Evolutionary conservation across 1,140 invertebrate species (phyloP).

Genomic region (Pentalonia nigronervosa): DNA sequence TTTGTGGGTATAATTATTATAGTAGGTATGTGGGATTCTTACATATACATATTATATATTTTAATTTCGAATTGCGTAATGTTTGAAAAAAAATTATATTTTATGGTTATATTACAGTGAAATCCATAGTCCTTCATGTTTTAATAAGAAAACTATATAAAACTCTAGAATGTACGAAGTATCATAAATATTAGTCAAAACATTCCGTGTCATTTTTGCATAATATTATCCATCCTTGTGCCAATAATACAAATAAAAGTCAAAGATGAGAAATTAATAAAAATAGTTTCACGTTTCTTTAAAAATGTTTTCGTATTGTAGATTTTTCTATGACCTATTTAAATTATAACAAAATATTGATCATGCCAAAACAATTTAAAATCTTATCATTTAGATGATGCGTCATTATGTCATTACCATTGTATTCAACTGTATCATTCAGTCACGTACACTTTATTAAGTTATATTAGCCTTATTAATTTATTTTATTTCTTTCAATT

Average conservation of each 20-base stretch:
- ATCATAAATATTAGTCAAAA: neutral
- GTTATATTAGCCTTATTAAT: neutral
- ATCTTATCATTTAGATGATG: neutral
- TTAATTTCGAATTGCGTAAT: neutral
- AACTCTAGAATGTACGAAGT: neutral
- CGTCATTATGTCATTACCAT: neutral
- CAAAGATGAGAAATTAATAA: too few relatives aligned
- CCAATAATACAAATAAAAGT: too few relatives aligned
- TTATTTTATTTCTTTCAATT: neutral
- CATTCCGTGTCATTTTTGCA: too few relatives aligned
- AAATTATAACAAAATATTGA: neutral
- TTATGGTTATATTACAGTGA: neutral
- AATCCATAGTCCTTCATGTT: neutral
- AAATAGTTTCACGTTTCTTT: neutral
- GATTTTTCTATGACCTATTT: neutral
- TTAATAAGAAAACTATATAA: neutral
- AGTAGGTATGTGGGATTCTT: too few relatives aligned
- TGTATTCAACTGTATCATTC: neutral
- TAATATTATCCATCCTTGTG: too few relatives aligned
- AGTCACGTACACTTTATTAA: neutral
- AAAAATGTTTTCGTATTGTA: neutral
- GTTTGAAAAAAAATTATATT: too few relatives aligned
- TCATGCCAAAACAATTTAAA: neutral
- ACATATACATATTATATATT: too few relatives aligned
- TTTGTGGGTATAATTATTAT: too few relatives aligned